Evolutionary conservation across 2,113 vertebrate genomes (phyloP), one percentile per base, ranked within the genome.

Genomic region (Brachypodius melanocephalos): DNA sequence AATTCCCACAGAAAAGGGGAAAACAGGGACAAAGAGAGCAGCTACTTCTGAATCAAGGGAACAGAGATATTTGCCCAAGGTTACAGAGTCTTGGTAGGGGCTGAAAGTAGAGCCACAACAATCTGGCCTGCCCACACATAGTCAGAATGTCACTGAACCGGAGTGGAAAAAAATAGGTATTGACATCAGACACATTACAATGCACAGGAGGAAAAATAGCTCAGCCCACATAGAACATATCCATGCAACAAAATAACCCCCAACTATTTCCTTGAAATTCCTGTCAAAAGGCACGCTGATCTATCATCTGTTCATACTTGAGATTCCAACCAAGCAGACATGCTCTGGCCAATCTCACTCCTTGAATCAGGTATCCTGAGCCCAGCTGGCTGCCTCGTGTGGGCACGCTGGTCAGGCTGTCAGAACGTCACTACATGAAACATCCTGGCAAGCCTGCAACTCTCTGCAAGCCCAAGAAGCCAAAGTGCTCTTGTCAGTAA

Each of bases 221-320:
- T 89, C 81, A 93, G 84, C 81, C 82, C 49, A 77, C 63, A 66
- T 3, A 36, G 5, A 89, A 87, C 38, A 81, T 38, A 73, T 16
- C 68, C 46, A 45, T 0, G 20, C 67, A 93, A 88, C 71, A 76
- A 85, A 96, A 51, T 45, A 61, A 48, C 25, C 9, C 9, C 22
- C 40, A 22, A 7, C 42, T 34, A 46, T 62, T 91, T 91, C 85
- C 85, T 79, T 91, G 52, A 68, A 91, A 88, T 57, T 80, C 58
- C 75, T 66, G 67, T 93, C 82, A 83, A 88, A 89, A 85, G 62
- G 68, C 90, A 96, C 0, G 1, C 75, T 93, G 88, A 82, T 92
- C 79, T 65, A 25, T 94, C 92, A 85, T 51, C 95, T 96, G 94
- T n/a, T 96, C 96, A n/a, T 62, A 51, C n/a, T 2, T 69, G 75